A percentile compares a stretch with the other conserved stretches of the same genome.
Conservation (phyloP, 2,888 invertebrate species). For the Stenichneumon culpator region DNA sequence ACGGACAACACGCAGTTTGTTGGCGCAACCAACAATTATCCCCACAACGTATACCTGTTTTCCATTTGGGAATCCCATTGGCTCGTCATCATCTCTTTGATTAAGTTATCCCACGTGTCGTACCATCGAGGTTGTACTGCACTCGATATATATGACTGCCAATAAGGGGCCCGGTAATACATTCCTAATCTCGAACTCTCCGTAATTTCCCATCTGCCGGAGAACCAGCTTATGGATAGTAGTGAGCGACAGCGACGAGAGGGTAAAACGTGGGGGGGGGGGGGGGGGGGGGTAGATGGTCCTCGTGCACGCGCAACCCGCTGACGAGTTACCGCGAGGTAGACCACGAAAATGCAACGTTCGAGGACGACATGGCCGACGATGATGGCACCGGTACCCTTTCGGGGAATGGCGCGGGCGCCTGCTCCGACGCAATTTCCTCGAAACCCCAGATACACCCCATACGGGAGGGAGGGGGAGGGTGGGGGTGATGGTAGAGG, state of each 20-base stretch:
- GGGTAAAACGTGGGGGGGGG: neutral
- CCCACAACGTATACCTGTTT: neutral
- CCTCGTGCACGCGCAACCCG: slow-evolving; percentile 11
- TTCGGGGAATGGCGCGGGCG: slow-evolving; percentile 16
- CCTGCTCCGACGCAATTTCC: slow-evolving; percentile 46
- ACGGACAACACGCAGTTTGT: too few relatives aligned
- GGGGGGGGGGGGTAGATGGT: too few relatives aligned
- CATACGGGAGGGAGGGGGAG: too few relatives aligned
- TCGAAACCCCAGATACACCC: slow-evolving; percentile 26
- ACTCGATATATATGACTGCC: slow-evolving; percentile 1
- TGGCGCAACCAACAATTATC: too few relatives aligned
- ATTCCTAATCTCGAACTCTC: slow-evolving; percentile 41
- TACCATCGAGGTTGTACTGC: neutral
- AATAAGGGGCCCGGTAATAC: slow-evolving; percentile 18
- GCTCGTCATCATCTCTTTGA: neutral
- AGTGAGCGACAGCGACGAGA: neutral
- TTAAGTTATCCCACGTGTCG: slow-evolving; percentile 9
- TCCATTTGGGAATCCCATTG: neutral
- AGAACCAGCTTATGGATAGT: neutral
- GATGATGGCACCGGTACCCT: slow-evolving; percentile 4
- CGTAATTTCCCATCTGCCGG: slow-evolving; percentile 25
- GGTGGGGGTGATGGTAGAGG: neutral
- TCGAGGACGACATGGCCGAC: neutral
- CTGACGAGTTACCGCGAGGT: slow-evolving; percentile 13
- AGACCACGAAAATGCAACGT: slow-evolving; percentile 33